These are phyloP conservation scores for Lophochroa leadbeateri DNA, from an alignment of 2,113 vertebrate species.

Conservation along the genomic window DNA sequence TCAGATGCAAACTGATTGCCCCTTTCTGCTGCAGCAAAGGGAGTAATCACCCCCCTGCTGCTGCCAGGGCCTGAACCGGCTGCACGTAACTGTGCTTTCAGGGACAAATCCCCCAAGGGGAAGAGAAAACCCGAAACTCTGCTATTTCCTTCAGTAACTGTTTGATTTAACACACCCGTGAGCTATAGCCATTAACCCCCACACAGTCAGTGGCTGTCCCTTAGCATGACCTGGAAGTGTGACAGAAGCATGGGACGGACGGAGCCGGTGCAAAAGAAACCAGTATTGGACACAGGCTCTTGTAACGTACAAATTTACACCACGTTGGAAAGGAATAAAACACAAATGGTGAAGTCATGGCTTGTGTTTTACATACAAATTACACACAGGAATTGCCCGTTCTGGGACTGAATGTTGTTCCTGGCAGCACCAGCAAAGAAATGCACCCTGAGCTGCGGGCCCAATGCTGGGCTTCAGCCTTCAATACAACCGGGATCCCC, in stretches of 20 bases:
- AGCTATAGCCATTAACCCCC: neutral
- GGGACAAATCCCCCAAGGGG: neutral
- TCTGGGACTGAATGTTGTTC: rapidly evolving
- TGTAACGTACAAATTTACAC: neutral
- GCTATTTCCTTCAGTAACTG: neutral
- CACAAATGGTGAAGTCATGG: neutral
- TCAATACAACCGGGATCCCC: rapidly evolving
- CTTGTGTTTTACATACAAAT: neutral
- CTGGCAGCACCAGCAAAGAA: neutral
- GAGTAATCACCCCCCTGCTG: neutral
- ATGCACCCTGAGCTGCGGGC: neutral
- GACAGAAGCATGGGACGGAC: neutral
- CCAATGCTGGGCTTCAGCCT: neutral
- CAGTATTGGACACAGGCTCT: neutral
- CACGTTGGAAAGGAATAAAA: neutral
- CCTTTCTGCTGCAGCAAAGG: neutral
- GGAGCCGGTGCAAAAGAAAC: neutral
- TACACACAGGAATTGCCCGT: neutral
- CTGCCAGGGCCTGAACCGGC: neutral
- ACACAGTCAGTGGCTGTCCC: neutral
- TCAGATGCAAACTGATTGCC: neutral
- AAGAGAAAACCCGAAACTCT: neutral
- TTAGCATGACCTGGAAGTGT: neutral
- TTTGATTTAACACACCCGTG: neutral
- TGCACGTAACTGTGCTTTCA: neutral